phyloP scores from a whole-genome alignment of 2,113 vertebrate species.

The Platichthys stellatus region DNA sequence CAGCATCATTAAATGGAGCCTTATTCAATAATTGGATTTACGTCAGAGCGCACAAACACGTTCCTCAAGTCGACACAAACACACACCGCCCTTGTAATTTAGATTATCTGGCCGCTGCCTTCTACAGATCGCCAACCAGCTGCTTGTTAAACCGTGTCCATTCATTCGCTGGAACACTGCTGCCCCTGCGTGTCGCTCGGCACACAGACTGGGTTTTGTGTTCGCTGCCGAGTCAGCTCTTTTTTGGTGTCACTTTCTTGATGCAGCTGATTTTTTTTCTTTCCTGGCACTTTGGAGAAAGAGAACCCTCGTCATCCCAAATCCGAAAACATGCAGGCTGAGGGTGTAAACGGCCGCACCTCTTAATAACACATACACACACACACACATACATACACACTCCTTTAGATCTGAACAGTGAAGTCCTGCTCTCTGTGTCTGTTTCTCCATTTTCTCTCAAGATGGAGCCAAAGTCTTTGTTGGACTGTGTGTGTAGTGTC shows the following conservation, averaged over 20 bases:
- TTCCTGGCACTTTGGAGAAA: slow-evolving; percentile 4
- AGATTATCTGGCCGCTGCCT: neutral
- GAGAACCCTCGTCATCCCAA: slow-evolving; percentile 44
- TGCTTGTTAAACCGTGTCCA: slow-evolving; percentile 9
- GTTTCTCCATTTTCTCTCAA: neutral
- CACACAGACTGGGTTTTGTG: slow-evolving; percentile 46
- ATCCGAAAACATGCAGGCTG: slow-evolving; percentile 14
- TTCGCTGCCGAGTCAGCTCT: slow-evolving; percentile 14
- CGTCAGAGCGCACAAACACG: slow-evolving; percentile 30
- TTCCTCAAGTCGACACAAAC: slow-evolving; percentile 10
- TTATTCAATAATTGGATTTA: slow-evolving; percentile 25
- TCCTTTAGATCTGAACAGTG: neutral
- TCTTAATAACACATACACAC: slow-evolving; percentile 17
- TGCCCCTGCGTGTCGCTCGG: slow-evolving; percentile 24
- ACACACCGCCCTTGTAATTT: slow-evolving; percentile 30
- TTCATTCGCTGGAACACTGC: neutral
- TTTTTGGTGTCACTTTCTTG: slow-evolving; percentile 28
- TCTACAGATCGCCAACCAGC: neutral
- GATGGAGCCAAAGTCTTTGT: slow-evolving; percentile 17
- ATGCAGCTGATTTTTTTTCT: slow-evolving; percentile 32
- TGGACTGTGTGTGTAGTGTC: neutral
- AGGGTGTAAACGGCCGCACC: slow-evolving; percentile 15
- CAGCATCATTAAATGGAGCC: neutral
- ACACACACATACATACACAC: neutral
- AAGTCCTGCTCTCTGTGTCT: neutral